Conservation (phyloP, 2,797 vertebrate genomes). For the Xiphorhynchus erythropygius region DNA sequence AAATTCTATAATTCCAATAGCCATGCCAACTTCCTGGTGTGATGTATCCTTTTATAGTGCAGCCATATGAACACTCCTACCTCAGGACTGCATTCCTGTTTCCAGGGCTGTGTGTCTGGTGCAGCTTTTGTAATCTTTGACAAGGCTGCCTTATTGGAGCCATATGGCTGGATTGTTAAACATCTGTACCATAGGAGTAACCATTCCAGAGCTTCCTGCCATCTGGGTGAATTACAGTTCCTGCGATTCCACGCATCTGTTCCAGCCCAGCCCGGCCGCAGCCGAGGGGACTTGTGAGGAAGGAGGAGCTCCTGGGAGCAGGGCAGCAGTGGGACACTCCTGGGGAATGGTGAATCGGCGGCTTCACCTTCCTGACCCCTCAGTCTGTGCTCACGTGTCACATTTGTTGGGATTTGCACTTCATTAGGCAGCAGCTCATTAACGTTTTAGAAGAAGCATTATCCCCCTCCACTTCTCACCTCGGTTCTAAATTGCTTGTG, state of each 20-base stretch:
- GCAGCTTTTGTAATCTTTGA: slow-evolving; percentile 32
- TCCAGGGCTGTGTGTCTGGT: background rate
- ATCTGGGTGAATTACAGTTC: slow-evolving; percentile 70
- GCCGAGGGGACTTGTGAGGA: background rate
- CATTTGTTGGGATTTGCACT: slow-evolving; percentile 3
- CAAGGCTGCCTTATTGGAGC: slow-evolving; percentile 46
- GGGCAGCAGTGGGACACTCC: background rate
- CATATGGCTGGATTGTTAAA: slow-evolving; percentile 74
- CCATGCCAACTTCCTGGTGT: background rate
- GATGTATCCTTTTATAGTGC: background rate
- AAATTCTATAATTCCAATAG: background rate
- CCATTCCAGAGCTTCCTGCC: slow-evolving; percentile 62
- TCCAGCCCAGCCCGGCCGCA: background rate
- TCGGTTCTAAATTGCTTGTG: slow-evolving; percentile 3
- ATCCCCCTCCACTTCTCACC: background rate
- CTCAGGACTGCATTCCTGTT: background rate
- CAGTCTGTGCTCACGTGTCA: background rate
- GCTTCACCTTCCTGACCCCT: background rate
- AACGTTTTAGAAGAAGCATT: slow-evolving; percentile 20
- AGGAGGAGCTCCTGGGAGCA: background rate
- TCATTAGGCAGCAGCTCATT: background rate
- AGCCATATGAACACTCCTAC: background rate
- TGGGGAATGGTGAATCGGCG: background rate
- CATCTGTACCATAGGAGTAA: slow-evolving; percentile 72
- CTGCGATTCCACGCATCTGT: slow-evolving; percentile 25